A percentile compares a stretch with the other conserved stretches of the same genome.
phyloP scores from a whole-genome alignment of 1,140 invertebrate species.

The Scylla paramamosain region DNA sequence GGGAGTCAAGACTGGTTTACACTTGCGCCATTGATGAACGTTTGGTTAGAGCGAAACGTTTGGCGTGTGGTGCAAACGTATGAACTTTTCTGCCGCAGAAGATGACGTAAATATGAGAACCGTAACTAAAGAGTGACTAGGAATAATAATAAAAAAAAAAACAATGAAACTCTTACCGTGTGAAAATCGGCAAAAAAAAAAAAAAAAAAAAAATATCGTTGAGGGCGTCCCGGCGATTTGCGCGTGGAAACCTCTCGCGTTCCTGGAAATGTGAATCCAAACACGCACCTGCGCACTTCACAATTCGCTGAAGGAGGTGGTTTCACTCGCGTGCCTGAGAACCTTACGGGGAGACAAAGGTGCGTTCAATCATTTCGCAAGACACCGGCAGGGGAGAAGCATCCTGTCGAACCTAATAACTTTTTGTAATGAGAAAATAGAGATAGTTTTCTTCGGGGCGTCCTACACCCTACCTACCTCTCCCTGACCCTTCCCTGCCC shows the following conservation, averaged over 20 bases:
- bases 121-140: too few relatives aligned
- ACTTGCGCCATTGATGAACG: too few relatives aligned
- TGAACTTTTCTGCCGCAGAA: too few relatives aligned
- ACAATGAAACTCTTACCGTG: too few relatives aligned
- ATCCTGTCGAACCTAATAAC: background rate
- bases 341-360: background rate
- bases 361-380: background rate
- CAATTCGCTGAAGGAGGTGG: background rate
- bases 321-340: conserved; percentile 7
- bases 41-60: too few relatives aligned
- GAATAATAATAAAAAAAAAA: too few relatives aligned
- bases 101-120: too few relatives aligned
- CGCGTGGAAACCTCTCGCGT: background rate
- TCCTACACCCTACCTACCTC: background rate
- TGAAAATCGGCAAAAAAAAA: background rate
- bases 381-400: background rate
- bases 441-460: background rate
- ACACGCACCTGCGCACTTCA: background rate
- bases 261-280: background rate
- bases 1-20: too few relatives aligned
- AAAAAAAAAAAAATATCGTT: background rate
- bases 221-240: background rate
- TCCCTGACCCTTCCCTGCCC: background rate
- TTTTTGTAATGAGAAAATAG: background rate
- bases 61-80: too few relatives aligned